phyloP scores from a whole-genome alignment of 53 echinoderm and acorn worm genomes.

The Luidia sarsii region DNA sequence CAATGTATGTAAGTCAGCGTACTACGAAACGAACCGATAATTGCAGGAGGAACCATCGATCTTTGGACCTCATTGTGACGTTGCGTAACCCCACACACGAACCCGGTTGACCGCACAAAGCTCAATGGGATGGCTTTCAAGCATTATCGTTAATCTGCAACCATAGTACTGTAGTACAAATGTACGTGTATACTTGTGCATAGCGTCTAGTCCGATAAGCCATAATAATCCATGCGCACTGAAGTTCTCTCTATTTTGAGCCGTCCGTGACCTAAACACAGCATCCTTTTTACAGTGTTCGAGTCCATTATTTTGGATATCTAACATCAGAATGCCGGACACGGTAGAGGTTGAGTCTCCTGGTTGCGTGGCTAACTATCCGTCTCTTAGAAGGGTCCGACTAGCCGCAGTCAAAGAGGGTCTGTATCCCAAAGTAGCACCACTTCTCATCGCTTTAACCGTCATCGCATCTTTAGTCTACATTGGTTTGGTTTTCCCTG shows the following conservation, averaged over 20 bases:
- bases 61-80: background rate
- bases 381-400: conserved; percentile 65
- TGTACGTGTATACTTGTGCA: too few species aligned
- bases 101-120: conserved; percentile 5
- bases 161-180: background rate
- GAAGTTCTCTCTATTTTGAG: background rate
- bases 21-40: too few species aligned
- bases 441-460: background rate
- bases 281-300: too few species aligned
- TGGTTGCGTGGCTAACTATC: conserved; percentile 67
- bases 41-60: background rate
- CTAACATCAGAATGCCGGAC: conserved; percentile 37
- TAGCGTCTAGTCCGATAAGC: too few species aligned
- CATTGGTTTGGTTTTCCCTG: too few species aligned
- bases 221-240: background rate
- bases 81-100: conserved; percentile 18
- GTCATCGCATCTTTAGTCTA: too few species aligned
- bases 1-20: conserved; percentile 5
- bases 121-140: conserved; percentile 10
- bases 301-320: background rate
- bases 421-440: conserved; percentile 81
- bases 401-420: conserved; percentile 92
- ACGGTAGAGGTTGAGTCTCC: conserved; percentile 44
- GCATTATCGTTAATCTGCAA: background rate
- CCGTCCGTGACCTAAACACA: background rate